phyloP scores from a whole-genome alignment of 2,113 vertebrate genomes.

The Zosterops lateralis region DNA sequence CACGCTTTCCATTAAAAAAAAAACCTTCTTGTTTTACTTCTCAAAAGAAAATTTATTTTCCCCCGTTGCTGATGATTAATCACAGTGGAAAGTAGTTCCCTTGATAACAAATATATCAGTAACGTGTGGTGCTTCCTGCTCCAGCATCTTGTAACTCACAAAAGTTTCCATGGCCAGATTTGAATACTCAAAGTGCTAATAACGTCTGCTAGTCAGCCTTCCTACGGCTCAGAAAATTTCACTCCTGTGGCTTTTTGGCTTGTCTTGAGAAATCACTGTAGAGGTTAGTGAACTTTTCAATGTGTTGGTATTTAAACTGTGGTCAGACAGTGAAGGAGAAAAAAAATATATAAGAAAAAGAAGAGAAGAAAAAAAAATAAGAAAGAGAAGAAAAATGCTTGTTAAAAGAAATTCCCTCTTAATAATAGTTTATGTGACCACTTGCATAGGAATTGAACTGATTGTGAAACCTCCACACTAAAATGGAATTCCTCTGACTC shows the following conservation, averaged over 20 bases:
- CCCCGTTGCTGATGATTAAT: neutral
- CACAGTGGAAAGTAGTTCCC: slow-evolving; percentile 39
- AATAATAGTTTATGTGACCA: neutral
- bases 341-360: neutral
- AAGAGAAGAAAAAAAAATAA: neutral
- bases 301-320: slow-evolving; percentile 71
- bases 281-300: slow-evolving; percentile 72
- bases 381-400: neutral
- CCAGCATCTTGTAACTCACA: slow-evolving; percentile 33
- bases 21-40: neutral
- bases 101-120: slow-evolving; percentile 52
- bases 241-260: slow-evolving; percentile 76
- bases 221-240: slow-evolving; percentile 76
- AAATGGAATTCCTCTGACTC: slow-evolving; percentile 52
- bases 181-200: slow-evolving; percentile 62
- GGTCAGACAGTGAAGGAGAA: slow-evolving; percentile 28
- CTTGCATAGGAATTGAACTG: slow-evolving; percentile 11
- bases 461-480: slow-evolving; percentile 17
- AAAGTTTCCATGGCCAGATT: slow-evolving; percentile 62
- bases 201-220: slow-evolving; percentile 65
- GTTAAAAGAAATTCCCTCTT: slow-evolving; percentile 15
- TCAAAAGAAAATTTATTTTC: slow-evolving; percentile 8
- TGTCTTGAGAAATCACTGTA: slow-evolving; percentile 66
- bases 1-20: neutral
- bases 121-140: slow-evolving; percentile 29